Evolutionary conservation across 2,888 invertebrate genomes (phyloP).

Genomic region (Hesperia comma): DNA sequence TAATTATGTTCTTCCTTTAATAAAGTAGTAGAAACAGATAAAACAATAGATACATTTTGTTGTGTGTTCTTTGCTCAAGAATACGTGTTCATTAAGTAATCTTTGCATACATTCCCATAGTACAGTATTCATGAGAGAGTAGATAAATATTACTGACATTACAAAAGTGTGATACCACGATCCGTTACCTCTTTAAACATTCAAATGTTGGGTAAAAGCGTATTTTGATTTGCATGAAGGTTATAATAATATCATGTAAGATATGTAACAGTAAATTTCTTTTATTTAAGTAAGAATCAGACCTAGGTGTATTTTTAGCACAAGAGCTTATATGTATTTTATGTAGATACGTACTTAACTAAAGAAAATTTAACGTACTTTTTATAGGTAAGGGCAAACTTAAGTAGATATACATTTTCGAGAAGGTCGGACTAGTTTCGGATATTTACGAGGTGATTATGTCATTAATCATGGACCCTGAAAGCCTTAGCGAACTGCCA

Average conservation of each 20-base stretch:
- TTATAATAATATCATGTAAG: neutral
- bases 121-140: neutral
- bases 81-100: too few species aligned
- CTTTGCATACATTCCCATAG: neutral
- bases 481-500: neutral
- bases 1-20: too few species aligned
- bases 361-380: neutral
- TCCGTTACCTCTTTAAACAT: neutral
- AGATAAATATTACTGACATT: neutral
- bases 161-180: neutral
- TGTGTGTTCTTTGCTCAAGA: too few species aligned
- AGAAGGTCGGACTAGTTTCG: conserved; percentile 4
- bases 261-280: too few species aligned
- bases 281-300: too few species aligned
- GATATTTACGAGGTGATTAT: conserved; percentile 8
- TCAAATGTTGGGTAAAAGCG: neutral
- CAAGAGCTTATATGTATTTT: too few species aligned
- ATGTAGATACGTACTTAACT: neutral
- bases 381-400: neutral
- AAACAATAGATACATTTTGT: too few species aligned
- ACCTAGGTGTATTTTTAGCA: too few species aligned
- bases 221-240: neutral
- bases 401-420: neutral
- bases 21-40: too few species aligned
- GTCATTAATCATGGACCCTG: conserved; percentile 3